Percentiles rank a stretch among this genome's conserved stretches.
phyloP scores from a whole-genome alignment of 2,113 vertebrate genomes.

The Pelobates fuscus region DNA sequence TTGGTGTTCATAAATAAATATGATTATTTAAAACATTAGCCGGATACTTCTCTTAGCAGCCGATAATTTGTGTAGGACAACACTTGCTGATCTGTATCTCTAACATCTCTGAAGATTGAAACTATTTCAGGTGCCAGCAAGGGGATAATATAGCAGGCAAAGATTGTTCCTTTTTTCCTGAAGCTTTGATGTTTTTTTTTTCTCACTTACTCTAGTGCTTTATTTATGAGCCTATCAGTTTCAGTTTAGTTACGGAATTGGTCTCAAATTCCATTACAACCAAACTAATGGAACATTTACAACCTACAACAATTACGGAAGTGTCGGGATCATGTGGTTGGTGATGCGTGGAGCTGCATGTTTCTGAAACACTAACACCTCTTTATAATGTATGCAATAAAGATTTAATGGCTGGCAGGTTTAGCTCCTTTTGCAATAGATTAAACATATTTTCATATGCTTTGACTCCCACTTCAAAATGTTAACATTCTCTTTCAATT shows the following conservation, averaged over 20 bases:
- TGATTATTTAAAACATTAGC: too few relatives aligned
- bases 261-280: conserved; percentile 46
- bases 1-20: too few relatives aligned
- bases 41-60: too few relatives aligned
- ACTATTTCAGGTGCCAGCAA: not conserved
- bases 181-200: conserved; percentile 20
- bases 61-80: not conserved
- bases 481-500: conserved; percentile 46
- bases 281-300: conserved; percentile 48
- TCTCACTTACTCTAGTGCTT: conserved; percentile 4
- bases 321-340: conserved; percentile 44
- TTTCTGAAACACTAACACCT: conserved; percentile 43
- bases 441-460: conserved; percentile 50
- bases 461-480: conserved; percentile 24
- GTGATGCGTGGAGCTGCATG: conserved; percentile 38
- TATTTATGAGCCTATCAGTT: conserved; percentile 43
- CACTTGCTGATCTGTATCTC: not conserved
- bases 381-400: conserved; percentile 49
- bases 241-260: conserved; percentile 43
- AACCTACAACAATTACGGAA: conserved; percentile 48
- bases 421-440: conserved; percentile 44
- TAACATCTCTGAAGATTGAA: conserved; percentile 11
- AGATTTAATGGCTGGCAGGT: conserved; percentile 50
- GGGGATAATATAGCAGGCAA: not conserved
- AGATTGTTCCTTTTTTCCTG: conserved; percentile 11